Conservation (phyloP, 2,797 vertebrate species). For the Varecia variegata region DNA sequence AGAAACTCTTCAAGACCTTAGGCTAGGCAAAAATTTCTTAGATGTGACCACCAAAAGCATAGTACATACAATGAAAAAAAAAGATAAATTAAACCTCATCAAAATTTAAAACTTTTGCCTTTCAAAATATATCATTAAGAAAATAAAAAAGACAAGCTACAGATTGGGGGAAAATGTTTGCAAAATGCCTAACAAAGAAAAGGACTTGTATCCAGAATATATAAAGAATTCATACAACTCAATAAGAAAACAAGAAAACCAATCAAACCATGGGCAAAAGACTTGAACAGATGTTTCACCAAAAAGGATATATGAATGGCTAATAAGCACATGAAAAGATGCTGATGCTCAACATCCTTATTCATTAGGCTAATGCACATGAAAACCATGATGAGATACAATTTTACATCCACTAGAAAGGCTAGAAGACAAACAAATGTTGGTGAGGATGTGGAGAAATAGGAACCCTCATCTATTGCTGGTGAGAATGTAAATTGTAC, state of each 20-base stretch:
- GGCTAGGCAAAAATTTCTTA: conserved; percentile 26
- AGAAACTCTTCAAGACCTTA: conserved; percentile 25
- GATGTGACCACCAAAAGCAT: neutral
- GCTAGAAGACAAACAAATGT: neutral
- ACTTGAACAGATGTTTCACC: neutral
- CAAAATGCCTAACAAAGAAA: conserved; percentile 6
- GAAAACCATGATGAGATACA: neutral
- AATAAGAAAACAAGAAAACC: neutral
- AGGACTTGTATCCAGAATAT: neutral
- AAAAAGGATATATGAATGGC: neutral
- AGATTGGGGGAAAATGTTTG: neutral
- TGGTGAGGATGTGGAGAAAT: neutral
- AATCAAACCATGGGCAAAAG: neutral
- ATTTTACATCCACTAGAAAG: neutral
- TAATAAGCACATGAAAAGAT: neutral
- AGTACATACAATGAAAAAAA: neutral
- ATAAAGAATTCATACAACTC: neutral
- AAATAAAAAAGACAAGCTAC: conserved; percentile 11
- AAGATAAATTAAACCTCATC: neutral
- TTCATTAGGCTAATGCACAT: neutral
- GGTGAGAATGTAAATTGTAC: neutral
- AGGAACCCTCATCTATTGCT: neutral
- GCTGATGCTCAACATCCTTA: neutral
- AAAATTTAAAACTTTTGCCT: neutral
- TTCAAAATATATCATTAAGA: conserved; percentile 17